Base-by-base conservation (phyloP, 2,888 invertebrate genomes). In the Tinea semifulvella region DNA sequence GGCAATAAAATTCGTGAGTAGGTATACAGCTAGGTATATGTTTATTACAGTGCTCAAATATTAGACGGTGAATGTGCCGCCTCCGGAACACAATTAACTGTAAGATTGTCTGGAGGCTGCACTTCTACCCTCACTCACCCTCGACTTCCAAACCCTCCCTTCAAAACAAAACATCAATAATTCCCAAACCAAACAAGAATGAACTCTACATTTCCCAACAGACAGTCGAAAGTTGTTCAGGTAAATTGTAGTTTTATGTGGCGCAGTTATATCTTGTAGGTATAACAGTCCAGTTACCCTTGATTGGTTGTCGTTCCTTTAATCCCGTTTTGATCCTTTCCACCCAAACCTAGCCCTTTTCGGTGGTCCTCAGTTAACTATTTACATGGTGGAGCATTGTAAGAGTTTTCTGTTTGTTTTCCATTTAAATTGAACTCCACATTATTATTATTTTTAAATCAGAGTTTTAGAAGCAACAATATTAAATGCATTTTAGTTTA, bases 271-370 rank as follows among this genome's bases (percentile, higher is more conserved):
- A 75, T 80, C 68, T 68, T 68, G 77, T 80, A 80, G 80, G 76
- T 80, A 80, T 75, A 79, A 62, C 73, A 73, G 82, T 82, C 82
- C 81, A 79, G 82, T 81, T 81, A 81, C 80, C 80, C 85, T 85
- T 86, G 86, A 86, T 86, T 86, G 85, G 85, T 85, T 85, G 85
- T 83, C 84, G 85, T 84, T 85, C 79, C 77, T 83, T 84, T 86
- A 86, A 86, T 86, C 85, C 85, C 82, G 76, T 82, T 85, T 84
- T 85, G 84, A 86, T 85, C 85, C 85, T 77, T 82, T 81, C 84
- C 83, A 82, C 82, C 84, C 74, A 68, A 73, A 77, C 72, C 70
- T 74, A 71, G 84, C 82, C 82, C 80, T 79, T 79, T 75, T 74
- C 62, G 63, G 45, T 64, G 68, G 63, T 60, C 61, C 65, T 68